A percentile compares a stretch with the other conserved stretches of the same genome.
These are phyloP conservation scores for Aphaenogaster ashmeadi DNA, from an alignment of 1,140 invertebrate genomes.

Conservation along the genomic window DNA sequence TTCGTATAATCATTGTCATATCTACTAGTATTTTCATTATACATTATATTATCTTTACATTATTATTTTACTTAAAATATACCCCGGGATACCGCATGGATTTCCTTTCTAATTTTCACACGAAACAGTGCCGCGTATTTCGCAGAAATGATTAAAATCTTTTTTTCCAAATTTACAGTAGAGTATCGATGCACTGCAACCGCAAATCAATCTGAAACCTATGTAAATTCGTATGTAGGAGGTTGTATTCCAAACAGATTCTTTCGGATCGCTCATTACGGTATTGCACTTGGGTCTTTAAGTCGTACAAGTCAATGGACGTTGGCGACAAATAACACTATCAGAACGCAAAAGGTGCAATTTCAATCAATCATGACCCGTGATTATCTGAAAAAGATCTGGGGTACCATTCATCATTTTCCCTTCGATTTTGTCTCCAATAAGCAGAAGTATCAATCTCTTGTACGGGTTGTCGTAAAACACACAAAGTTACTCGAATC, in stretches of 20 bases:
- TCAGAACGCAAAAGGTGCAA: not conserved
- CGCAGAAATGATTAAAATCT: no score
- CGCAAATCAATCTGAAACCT: not conserved
- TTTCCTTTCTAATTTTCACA: not conserved
- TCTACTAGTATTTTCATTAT: not conserved
- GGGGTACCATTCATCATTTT: not conserved
- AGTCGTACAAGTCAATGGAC: not conserved
- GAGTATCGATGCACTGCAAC: no score
- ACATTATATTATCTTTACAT: not conserved
- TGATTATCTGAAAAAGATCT: not conserved
- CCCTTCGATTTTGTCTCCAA: not conserved
- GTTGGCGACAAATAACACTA: conserved; percentile 20
- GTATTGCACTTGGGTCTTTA: not conserved
- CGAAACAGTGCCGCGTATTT: no score
- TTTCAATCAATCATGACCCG: not conserved
- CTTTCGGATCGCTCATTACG: not conserved
- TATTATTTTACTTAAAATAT: not conserved
- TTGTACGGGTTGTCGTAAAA: not conserved
- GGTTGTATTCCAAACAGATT: not conserved
- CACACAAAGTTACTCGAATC: not conserved
- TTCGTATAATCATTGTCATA: not conserved
- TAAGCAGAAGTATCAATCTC: not conserved
- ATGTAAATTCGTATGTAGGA: not conserved
- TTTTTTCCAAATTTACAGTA: no score
- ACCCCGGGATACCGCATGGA: not conserved